Evolutionary conservation across 1,140 invertebrate species (phyloP), one percentile per base, ranked within the genome.

Genomic region (Drosophila cardini): DNA sequence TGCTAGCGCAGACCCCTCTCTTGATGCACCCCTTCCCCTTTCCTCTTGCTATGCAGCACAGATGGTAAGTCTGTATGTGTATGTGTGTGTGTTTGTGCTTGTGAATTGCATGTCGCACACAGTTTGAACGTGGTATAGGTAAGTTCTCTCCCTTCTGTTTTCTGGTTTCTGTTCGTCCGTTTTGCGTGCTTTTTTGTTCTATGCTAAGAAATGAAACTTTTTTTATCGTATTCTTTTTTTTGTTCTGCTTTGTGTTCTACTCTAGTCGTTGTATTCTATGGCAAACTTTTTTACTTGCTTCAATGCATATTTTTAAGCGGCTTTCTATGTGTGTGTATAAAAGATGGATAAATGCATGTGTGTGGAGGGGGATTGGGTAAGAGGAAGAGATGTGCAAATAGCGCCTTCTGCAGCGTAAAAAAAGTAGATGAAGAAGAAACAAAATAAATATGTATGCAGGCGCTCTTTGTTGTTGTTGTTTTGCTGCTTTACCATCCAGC

Each of bases 61-160:
- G 21, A 4, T 26, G 4, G 21, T 26, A 26, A 26, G 21, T n/a
- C n/a, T n/a, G 26, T 42, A 18, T 58, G 34, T 53, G 16, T 46
- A 34, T 46, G 26, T 63, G 43, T 64, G 40, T 57, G 13, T 45
- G 45, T 42, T 46, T 72, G 72, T 69, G 42, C 69, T 40, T 46
- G 72, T 61, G 62, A 60, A 80, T 72, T 89, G 84, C 76, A 87
- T 78, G 80, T 84, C 80, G 48, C 84, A 84, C 80, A 84, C 69
- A 50, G 53, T 89, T 89, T 61, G 36, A 74, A 50, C 74, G 80
- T 89, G 84, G 84, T 84, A 80, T 89, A 89, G 84, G 84, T 89
- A 89, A 89, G 84, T 89, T 89, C 80, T 89, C 80, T 89, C 80
- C 84, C 80, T 89, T 83, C 68, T 76, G 62, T 57, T 80, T 74